These are phyloP conservation scores for Dioctria linearis DNA, from an alignment of 2,888 invertebrate genomes.

Conservation along the genomic window DNA sequence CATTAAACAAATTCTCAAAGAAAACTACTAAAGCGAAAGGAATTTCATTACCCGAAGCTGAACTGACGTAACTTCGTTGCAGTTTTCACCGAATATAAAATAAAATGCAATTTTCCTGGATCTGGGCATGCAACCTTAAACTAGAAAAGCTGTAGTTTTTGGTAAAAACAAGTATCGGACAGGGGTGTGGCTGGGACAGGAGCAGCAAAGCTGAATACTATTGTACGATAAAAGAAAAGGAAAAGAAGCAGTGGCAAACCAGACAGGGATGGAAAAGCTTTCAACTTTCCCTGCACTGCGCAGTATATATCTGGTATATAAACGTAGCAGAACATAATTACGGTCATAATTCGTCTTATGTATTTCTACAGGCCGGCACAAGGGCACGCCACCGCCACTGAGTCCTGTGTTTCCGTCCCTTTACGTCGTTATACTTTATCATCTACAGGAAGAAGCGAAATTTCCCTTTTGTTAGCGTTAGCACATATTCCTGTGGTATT, in stretches of 20 bases:
- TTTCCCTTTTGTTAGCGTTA: slow-evolving; percentile 54
- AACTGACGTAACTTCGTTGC: background rate
- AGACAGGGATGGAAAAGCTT: slow-evolving; percentile 2
- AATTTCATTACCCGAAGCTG: background rate
- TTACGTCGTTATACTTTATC: background rate
- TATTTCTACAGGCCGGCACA: background rate
- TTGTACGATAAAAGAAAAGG: background rate
- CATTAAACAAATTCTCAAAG: slow-evolving; percentile 17
- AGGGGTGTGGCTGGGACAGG: background rate
- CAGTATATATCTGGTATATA: slow-evolving; percentile 8
- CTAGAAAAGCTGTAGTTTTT: slow-evolving; percentile 12
- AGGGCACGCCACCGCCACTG: background rate
- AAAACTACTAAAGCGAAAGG: background rate
- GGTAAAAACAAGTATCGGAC: background rate
- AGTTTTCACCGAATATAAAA: background rate
- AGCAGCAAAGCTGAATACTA: too few relatives aligned
- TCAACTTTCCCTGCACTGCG: slow-evolving; percentile 38
- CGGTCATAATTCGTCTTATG: slow-evolving; percentile 38
- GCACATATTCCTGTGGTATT: slow-evolving; percentile 36
- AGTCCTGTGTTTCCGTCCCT: background rate
- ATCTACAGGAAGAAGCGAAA: slow-evolving; percentile 14
- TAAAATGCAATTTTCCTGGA: background rate
- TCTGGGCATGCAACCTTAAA: slow-evolving; percentile 44
- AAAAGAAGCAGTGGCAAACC: background rate
- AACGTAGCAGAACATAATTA: slow-evolving; percentile 31